Percentiles rank a stretch among this genome's conserved stretches.
Evolutionary conservation across 2,797 vertebrate genomes (phyloP).

Genomic region (Harpagifer antarcticus): DNA sequence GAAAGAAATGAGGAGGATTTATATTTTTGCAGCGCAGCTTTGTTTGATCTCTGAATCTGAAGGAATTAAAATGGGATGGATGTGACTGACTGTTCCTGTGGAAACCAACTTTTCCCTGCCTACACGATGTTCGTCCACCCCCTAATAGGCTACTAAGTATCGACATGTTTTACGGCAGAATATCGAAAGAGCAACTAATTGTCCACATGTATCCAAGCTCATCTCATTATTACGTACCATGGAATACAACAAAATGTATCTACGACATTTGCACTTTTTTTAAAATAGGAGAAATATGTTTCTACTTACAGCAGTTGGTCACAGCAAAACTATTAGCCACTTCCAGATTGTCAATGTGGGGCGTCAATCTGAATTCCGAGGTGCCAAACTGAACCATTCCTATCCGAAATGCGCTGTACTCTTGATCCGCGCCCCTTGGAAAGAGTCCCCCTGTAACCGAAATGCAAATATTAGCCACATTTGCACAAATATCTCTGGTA

Average conservation of each 20-base stretch:
- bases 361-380: slow-evolving; percentile 95
- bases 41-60: slow-evolving; percentile 49
- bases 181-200: slow-evolving; percentile 26
- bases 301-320: slow-evolving; percentile 97
- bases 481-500: background rate
- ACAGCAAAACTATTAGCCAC: slow-evolving; percentile 99
- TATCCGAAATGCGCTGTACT: slow-evolving; percentile 99
- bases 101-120: slow-evolving; percentile 81
- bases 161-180: slow-evolving; percentile 31
- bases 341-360: slow-evolving; percentile 99
- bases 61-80: slow-evolving; percentile 60
- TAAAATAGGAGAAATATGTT: background rate
- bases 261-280: background rate
- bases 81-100: slow-evolving; percentile 79
- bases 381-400: slow-evolving; percentile 98
- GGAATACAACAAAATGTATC: background rate
- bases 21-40: slow-evolving; percentile 18
- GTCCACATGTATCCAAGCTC: background rate
- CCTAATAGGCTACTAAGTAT: slow-evolving; percentile 13
- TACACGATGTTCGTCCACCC: slow-evolving; percentile 21
- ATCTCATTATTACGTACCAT: background rate
- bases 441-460: slow-evolving; percentile 93
- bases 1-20: background rate
- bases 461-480: slow-evolving; percentile 16
- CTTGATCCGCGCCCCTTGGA: slow-evolving; percentile 97